phyloP scores from a whole-genome alignment of 2,113 vertebrate species.

The Hirundichthys speculiger region DNA sequence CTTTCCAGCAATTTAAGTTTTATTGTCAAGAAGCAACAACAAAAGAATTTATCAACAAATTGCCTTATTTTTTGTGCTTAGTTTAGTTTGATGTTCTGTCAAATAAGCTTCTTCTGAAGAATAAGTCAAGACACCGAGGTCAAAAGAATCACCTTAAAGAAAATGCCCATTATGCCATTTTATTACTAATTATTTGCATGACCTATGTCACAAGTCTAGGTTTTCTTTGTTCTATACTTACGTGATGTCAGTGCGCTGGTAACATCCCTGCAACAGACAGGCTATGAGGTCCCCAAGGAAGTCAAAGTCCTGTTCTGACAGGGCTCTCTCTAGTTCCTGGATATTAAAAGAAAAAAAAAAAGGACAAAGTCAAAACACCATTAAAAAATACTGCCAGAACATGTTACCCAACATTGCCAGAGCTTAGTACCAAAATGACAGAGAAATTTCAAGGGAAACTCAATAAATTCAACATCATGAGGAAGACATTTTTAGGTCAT shows the following conservation, averaged over 20 bases:
- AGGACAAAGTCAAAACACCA: slow-evolving; percentile 1
- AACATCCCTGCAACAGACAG: slow-evolving; percentile 96
- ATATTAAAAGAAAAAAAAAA: slow-evolving; percentile 16
- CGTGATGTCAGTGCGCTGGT: slow-evolving; percentile 97
- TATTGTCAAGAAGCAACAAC: too few species aligned
- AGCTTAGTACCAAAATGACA: not conserved
- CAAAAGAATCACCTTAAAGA: too few species aligned
- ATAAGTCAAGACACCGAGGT: too few species aligned
- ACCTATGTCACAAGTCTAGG: too few species aligned
- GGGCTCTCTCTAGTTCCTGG: slow-evolving; percentile 95
- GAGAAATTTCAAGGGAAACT: too few species aligned
- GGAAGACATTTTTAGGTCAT: too few species aligned
- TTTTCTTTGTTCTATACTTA: slow-evolving; percentile 79
- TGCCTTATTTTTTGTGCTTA: too few species aligned
- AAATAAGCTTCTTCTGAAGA: too few species aligned
- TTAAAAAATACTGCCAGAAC: not conserved
- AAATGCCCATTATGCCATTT: not conserved
- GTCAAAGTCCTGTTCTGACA: slow-evolving; percentile 89
- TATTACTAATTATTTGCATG: not conserved
- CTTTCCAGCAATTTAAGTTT: too few species aligned
- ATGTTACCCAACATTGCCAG: not conserved
- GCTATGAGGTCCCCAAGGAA: slow-evolving; percentile 94
- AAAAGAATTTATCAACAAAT: too few species aligned
- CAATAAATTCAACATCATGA: too few species aligned
- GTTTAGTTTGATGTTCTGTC: too few species aligned